Conservation (phyloP, 2,888 invertebrate genomes). For the Dascillus cervinus region DNA sequence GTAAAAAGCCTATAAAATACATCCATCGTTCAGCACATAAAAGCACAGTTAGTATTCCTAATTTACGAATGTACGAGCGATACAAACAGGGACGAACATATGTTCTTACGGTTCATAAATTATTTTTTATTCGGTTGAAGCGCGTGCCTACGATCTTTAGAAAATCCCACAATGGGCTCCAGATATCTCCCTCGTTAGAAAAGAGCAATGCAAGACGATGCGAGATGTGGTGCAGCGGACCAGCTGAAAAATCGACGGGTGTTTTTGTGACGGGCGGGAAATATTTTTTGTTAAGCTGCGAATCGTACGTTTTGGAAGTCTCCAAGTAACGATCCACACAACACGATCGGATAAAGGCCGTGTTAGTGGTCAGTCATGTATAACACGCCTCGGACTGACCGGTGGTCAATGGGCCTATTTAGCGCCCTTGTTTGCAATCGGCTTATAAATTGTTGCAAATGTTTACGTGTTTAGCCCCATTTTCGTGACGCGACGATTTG, state of each 20-base stretch:
- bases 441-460: conserved; percentile 37
- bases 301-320: conserved; percentile 13
- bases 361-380: conserved; percentile 7
- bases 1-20: no score
- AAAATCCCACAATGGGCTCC: conserved; percentile 33
- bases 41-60: no score
- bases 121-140: conserved; percentile 33
- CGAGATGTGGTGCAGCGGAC: conserved; percentile 22
- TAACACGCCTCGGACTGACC: conserved; percentile 26
- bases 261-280: neutral
- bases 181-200: conserved; percentile 27
- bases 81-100: no score
- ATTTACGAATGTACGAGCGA: no score
- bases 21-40: no score
- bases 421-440: conserved; percentile 42
- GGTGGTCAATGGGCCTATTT: conserved; percentile 37
- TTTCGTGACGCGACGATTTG: no score
- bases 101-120: conserved; percentile 35
- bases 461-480: conserved; percentile 25
- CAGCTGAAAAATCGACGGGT: conserved; percentile 20
- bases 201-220: conserved; percentile 32
- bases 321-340: conserved; percentile 13
- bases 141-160: conserved; percentile 37
- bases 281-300: conserved; percentile 6
- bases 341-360: conserved; percentile 7